These are phyloP conservation scores for Periplaneta americana DNA, from an alignment of 1,140 invertebrate genomes.

Conservation along the genomic window DNA sequence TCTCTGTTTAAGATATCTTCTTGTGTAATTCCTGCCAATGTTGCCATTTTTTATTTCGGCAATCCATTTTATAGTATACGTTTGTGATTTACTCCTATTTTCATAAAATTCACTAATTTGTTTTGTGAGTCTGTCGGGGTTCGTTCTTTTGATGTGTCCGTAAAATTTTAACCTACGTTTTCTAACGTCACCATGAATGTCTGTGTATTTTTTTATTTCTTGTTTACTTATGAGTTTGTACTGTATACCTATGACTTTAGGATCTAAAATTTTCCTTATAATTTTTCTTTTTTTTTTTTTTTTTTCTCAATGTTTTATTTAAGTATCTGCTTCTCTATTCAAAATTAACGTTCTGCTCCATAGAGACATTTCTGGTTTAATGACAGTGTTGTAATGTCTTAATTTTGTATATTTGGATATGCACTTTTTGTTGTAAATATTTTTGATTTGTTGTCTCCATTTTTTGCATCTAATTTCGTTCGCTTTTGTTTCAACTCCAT, in stretches of 20 bases:
- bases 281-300: slow-evolving; percentile 1
- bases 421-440: slow-evolving; percentile 8
- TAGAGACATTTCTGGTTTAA: slow-evolving; percentile 8
- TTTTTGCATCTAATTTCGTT: not conserved
- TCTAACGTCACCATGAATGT: slow-evolving; percentile 11
- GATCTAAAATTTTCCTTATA: slow-evolving; percentile 13
- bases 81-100: no score
- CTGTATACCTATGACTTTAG: slow-evolving; percentile 10
- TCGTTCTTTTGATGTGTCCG: no score
- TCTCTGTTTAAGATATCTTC: no score
- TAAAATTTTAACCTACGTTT: slow-evolving; percentile 15
- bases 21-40: no score
- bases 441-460: not conserved
- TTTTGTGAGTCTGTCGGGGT: no score
- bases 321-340: slow-evolving; percentile 4
- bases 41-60: not conserved
- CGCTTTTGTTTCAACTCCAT: no score
- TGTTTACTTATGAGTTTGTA: slow-evolving; percentile 8
- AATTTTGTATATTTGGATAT: slow-evolving; percentile 10
- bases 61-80: no score
- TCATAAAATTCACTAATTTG: no score
- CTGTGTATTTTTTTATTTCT: slow-evolving; percentile 13
- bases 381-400: slow-evolving; percentile 10
- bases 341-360: slow-evolving; percentile 5
- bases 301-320: no score